Conservation (phyloP, 2,113 vertebrate genomes). For the Pelvicachromis taeniatus region DNA sequence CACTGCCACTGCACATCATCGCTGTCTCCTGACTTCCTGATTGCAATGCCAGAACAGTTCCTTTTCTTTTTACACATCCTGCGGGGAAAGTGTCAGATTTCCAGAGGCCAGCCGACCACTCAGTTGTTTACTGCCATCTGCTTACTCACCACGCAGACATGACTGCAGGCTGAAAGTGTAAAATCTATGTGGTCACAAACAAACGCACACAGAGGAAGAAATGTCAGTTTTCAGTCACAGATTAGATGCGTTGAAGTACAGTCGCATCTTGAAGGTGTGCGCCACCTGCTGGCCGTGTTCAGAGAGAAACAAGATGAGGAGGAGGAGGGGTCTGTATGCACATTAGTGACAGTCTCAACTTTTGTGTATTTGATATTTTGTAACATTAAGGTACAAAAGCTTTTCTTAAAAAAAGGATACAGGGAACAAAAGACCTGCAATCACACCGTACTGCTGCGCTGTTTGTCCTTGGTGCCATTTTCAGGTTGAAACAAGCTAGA, state of each 20-base stretch:
- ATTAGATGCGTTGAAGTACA: not conserved
- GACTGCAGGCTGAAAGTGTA: not conserved
- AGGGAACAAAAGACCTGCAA: not conserved
- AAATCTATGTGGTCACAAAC: not conserved
- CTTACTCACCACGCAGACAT: not conserved
- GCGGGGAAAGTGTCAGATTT: slow-evolving; percentile 35
- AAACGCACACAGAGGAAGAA: not conserved
- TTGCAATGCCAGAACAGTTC: slow-evolving; percentile 16
- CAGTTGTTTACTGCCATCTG: not conserved
- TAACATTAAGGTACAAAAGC: not conserved
- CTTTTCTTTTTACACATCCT: slow-evolving; percentile 16
- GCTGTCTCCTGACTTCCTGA: slow-evolving; percentile 48
- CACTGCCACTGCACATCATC: slow-evolving; percentile 60
- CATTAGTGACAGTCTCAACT: not conserved
- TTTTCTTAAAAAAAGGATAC: not conserved
- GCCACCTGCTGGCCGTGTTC: slow-evolving; percentile 51
- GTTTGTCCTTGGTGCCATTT: slow-evolving; percentile 46
- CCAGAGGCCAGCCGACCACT: not conserved
- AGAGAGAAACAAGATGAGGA: not conserved
- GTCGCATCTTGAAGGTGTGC: not conserved
- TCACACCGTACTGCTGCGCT: not conserved
- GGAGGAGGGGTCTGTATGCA: not conserved
- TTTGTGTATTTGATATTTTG: not conserved
- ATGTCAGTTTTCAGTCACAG: not conserved
- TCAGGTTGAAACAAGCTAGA: slow-evolving; percentile 36